Percentiles rank a stretch among this genome's conserved stretches.
Conservation (phyloP, 2,113 vertebrate genomes). For the Thamnaconus septentrionalis region DNA sequence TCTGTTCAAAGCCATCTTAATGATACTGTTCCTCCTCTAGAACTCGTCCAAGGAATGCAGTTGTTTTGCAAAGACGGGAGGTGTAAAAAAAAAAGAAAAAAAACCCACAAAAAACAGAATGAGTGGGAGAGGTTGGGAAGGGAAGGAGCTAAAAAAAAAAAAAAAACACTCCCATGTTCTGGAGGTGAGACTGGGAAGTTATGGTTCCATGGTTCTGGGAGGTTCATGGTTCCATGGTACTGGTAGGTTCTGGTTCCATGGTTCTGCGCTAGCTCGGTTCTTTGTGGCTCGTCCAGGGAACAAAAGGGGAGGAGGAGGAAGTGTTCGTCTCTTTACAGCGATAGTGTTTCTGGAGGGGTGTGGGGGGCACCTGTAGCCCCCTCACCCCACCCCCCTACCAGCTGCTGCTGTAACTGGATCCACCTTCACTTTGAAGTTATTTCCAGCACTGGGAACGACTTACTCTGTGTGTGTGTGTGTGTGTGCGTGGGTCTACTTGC, state of each 20-base stretch:
- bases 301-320: conserved; percentile 77
- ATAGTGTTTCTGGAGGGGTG: conserved; percentile 76
- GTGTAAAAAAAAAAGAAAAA: too few relatives aligned
- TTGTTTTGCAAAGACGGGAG: conserved; percentile 32
- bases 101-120: conserved; percentile 1
- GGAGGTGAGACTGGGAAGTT: too few relatives aligned
- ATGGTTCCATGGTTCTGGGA: too few relatives aligned
- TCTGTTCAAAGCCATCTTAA: too few relatives aligned
- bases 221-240: too few relatives aligned
- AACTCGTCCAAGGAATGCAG: conserved; percentile 31
- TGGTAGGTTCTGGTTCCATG: too few relatives aligned
- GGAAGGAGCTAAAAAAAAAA: conserved; percentile 2
- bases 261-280: conserved; percentile 29
- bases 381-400: conserved; percentile 69
- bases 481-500: conserved; percentile 9
- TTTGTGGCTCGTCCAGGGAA: conserved; percentile 50
- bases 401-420: conserved; percentile 79
- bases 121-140: conserved; percentile 36
- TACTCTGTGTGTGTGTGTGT: conserved; percentile 38
- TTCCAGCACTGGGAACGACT: conserved; percentile 78
- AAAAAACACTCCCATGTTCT: too few relatives aligned
- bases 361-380: conserved; percentile 78
- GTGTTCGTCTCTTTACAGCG: conserved; percentile 74
- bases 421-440: conserved; percentile 80
- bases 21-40: too few relatives aligned